Base-by-base conservation (phyloP, 2,113 vertebrate species). In the Trichechus manatus region DNA sequence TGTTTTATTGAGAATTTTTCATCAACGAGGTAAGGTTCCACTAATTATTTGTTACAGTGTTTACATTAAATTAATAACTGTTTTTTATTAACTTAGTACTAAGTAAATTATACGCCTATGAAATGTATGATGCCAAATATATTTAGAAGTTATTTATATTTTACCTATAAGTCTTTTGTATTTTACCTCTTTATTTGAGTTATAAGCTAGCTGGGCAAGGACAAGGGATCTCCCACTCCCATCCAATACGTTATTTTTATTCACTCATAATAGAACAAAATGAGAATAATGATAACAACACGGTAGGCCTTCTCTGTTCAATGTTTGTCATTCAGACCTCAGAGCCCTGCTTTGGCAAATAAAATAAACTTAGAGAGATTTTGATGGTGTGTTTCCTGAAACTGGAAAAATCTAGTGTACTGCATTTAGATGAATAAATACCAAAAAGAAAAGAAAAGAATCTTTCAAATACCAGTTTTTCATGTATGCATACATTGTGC, bases 371-470 rank as follows among this genome's bases (percentile, higher is more conserved):
- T 70, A 72, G 56, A 84, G 59, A 6, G 39, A 94, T 85, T 86
- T 87, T 53, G 89, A 92, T 66, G 20, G 14, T 81, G 31, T 64
- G 29, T 85, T n/a, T 92, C 64, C 59, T 95, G 63, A 91, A 90
- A 95, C 97, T 11, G 3, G 20, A 82, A 96, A 96, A 93, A 95
- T 78, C 72, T 79, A 56, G 77, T 84, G 89, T 84, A 64, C 19
- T 68, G n/a, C 25, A 70, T 94, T 74, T 96, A 96, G 89, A 78
- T 89, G 95, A 96, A 94, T 81, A 93, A 97, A 91, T 81, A 93
- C 75, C 66, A 29, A 53, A 92, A 95, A 85, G 53, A 44, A 96
- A 95, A 84, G 39, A 90, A 93, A 96, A 90, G 88, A 95, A 89
- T 85, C 87, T 97, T 90, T 95, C 47, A 84, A 95, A 90, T 90